phyloP scores from a whole-genome alignment of 92 coral and sea anemone species.

The Muricea muricata region DNA sequence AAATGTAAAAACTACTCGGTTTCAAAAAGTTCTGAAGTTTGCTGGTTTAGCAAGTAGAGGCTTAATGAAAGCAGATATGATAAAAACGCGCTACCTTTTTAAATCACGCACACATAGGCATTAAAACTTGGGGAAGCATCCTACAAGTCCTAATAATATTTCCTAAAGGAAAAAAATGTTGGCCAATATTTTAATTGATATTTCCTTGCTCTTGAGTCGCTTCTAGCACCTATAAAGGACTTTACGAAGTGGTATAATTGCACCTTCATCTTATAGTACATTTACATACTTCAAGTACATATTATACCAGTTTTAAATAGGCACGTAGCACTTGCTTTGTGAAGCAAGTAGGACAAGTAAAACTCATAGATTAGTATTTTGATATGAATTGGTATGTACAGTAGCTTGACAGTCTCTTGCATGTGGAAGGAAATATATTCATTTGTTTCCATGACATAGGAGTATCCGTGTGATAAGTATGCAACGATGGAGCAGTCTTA shows the following conservation, averaged over 20 bases:
- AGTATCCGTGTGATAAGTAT: not conserved
- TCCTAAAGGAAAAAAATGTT: not conserved
- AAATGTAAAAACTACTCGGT: too few species aligned
- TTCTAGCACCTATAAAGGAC: not conserved
- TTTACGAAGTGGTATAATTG: not conserved
- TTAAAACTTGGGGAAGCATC: not conserved
- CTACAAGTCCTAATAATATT: not conserved
- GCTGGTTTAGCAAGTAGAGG: too few species aligned
- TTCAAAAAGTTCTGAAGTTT: too few species aligned
- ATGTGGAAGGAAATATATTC: not conserved
- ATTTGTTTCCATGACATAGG: constrained; percentile 12
- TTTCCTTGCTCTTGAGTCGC: constrained; percentile 11
- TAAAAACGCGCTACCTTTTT: too few species aligned
- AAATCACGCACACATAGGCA: too few species aligned
- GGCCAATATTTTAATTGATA: constrained; percentile 6
- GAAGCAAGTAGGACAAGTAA: not conserved
- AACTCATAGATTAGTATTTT: not conserved
- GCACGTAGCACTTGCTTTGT: not conserved
- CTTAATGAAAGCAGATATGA: too few species aligned
- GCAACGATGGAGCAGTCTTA: not conserved
- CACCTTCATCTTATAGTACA: not conserved
- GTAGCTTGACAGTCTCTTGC: not conserved
- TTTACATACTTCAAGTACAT: too few species aligned
- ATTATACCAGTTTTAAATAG: not conserved
- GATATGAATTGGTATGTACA: not conserved